phyloP scores from a whole-genome alignment of 1,140 invertebrate species.

The Drosophila rhopaloa region DNA sequence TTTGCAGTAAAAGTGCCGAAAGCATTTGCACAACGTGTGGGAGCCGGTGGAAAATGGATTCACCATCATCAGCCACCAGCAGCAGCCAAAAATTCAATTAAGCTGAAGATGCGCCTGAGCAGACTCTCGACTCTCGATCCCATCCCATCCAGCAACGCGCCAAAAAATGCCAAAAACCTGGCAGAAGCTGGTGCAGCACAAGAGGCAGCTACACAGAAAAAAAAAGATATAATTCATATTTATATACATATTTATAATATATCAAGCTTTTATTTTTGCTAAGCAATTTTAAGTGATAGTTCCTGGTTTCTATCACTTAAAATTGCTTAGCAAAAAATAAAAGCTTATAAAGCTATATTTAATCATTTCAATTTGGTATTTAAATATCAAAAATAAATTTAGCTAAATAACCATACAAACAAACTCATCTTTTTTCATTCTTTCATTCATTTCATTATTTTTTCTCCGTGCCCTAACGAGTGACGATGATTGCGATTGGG shows the following conservation, averaged over 20 bases:
- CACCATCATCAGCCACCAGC: conserved; percentile 33
- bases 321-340: too few species aligned
- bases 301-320: too few species aligned
- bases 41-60: conserved; percentile 78
- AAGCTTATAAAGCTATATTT: too few species aligned
- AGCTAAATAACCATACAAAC: too few species aligned
- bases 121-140: conserved; percentile 40
- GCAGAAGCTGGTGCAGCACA: conserved; percentile 35
- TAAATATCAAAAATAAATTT: too few species aligned
- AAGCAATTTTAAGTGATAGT: too few species aligned
- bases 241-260: too few species aligned
- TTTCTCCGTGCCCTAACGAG: conserved; percentile 49
- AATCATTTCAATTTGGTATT: too few species aligned
- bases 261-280: too few species aligned
- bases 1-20: conserved; percentile 74
- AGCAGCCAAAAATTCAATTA: conserved; percentile 74
- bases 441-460: too few species aligned
- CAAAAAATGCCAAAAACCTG: conserved; percentile 64
- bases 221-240: too few species aligned
- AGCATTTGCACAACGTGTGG: conserved; percentile 80
- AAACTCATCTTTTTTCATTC: too few species aligned
- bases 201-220: conserved; percentile 14
- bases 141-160: conserved; percentile 43
- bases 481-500: conserved; percentile 52
- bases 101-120: conserved; percentile 74